phyloP scores from a whole-genome alignment of 2,888 invertebrate species.

The Drosophila percnosoma region DNA sequence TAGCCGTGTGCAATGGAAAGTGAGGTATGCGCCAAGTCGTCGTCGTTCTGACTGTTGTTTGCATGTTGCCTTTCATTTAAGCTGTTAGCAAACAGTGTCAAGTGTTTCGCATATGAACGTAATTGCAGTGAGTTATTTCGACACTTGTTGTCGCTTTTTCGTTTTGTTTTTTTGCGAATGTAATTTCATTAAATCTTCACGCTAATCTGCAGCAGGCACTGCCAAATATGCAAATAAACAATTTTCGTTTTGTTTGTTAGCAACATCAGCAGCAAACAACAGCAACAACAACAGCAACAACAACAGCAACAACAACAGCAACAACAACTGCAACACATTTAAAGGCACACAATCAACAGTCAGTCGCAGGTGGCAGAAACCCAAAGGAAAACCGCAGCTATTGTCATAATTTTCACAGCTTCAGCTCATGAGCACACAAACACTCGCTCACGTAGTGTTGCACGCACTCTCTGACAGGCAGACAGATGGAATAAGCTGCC shows the following conservation, averaged over 20 bases:
- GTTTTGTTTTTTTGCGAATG: constrained; percentile 34
- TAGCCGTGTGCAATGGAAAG: background rate
- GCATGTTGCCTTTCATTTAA: background rate
- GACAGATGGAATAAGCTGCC: constrained; percentile 54
- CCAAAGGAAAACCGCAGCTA: constrained; percentile 43
- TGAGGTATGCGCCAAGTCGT: background rate
- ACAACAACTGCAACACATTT: constrained; percentile 19
- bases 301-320: constrained; percentile 4
- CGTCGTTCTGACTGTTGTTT: background rate
- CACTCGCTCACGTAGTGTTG: constrained; percentile 1
- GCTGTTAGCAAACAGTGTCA: constrained; percentile 39
- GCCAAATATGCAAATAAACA: constrained; percentile 74
- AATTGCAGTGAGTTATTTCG: constrained; percentile 35
- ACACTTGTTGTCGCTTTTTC: background rate
- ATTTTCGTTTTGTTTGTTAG: constrained; percentile 19
- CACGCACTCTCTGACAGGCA: constrained; percentile 5
- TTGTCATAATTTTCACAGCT: constrained; percentile 54
- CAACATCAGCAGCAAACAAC: too few species aligned
- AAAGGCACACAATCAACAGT: constrained; percentile 59
- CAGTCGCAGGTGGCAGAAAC: constrained; percentile 53
- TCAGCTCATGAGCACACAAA: constrained; percentile 32
- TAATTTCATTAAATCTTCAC: constrained; percentile 73
- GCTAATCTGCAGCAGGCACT: constrained; percentile 71
- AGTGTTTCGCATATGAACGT: constrained; percentile 9
- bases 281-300: too few species aligned